Evolutionary conservation across 92 coral and sea anemone species (phyloP).

Genomic region (Parazoanthus darwini): DNA sequence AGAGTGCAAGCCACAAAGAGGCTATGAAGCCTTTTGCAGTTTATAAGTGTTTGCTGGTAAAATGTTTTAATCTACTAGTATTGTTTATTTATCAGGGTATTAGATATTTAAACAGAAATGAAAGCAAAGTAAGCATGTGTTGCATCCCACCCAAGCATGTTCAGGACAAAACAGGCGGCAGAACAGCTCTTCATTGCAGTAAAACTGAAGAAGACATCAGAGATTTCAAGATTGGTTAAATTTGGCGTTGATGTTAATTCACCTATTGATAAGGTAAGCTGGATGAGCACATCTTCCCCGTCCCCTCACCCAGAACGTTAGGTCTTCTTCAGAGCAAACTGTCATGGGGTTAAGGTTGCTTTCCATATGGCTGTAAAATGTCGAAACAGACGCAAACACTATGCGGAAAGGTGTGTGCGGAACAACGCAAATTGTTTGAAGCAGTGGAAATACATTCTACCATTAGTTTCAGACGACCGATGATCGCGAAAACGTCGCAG

Average conservation of each 20-base stretch:
- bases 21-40: background rate
- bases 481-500: too few species aligned
- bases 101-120: background rate
- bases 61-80: background rate
- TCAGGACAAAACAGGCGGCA: constrained; percentile 45
- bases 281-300: background rate
- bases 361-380: too few species aligned
- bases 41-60: too few species aligned
- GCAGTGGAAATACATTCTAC: too few species aligned
- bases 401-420: too few species aligned
- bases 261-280: constrained; percentile 60
- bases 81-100: background rate
- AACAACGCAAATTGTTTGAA: too few species aligned
- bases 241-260: constrained; percentile 77
- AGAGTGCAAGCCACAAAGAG: background rate
- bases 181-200: constrained; percentile 82
- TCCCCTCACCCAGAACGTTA: too few species aligned
- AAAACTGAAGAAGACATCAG: constrained; percentile 74
- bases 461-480: too few species aligned
- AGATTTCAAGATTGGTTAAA: constrained; percentile 70
- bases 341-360: too few species aligned
- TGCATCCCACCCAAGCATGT: constrained; percentile 19
- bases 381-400: too few species aligned
- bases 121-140: background rate
- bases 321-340: too few species aligned